Conservation (phyloP, 2,797 vertebrate species). For the Phrynocephalus guinanensis region DNA sequence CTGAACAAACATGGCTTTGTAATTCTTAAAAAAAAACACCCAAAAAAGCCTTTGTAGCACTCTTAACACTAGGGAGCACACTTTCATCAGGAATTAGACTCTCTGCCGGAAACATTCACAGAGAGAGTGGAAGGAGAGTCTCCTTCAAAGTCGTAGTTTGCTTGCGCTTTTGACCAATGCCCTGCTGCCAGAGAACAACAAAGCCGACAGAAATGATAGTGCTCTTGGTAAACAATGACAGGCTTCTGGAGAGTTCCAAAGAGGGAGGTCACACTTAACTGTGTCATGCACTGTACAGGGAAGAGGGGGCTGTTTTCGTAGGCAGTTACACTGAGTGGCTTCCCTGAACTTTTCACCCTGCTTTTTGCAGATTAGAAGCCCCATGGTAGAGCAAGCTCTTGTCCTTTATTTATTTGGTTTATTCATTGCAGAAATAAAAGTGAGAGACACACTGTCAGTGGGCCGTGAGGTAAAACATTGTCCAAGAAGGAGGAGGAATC, state of each 20-base stretch:
- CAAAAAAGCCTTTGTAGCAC: conserved; percentile 12
- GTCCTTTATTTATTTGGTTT: not conserved
- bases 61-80: conserved; percentile 92
- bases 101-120: conserved; percentile 45
- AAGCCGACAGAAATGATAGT: conserved; percentile 71
- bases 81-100: conserved; percentile 88
- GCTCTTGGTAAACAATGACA: conserved; percentile 76
- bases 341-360: conserved; percentile 76
- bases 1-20: not conserved
- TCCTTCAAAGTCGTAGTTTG: conserved; percentile 54
- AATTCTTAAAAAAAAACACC: not conserved
- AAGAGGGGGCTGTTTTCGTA: conserved; percentile 70
- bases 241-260: conserved; percentile 66
- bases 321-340: conserved; percentile 66
- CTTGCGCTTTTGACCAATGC: conserved; percentile 60
- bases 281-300: conserved; percentile 44
- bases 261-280: conserved; percentile 64
- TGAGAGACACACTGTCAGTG: conserved; percentile 55
- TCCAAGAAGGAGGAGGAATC: conserved; percentile 40
- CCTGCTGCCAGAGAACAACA: conserved; percentile 65
- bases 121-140: conserved; percentile 39
- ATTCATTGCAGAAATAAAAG: conserved; percentile 23
- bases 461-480: conserved; percentile 49
- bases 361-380: conserved; percentile 69
- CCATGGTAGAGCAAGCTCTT: conserved; percentile 51